Base-by-base conservation (phyloP, 1,140 invertebrate species). In the Megalonaias nervosa region DNA sequence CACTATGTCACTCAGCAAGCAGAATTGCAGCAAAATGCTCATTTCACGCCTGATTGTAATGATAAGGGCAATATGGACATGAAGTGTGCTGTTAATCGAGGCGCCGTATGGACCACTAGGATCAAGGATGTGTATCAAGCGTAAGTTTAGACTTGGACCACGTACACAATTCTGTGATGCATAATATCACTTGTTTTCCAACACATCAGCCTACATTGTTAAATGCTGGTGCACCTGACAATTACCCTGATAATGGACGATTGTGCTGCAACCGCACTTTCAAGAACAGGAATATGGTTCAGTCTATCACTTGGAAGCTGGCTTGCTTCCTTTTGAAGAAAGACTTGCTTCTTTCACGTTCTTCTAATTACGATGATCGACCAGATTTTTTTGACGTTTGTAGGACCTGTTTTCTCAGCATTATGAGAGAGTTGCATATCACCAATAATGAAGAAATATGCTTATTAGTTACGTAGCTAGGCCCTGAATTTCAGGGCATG, bases 391-490 rank as follows among this genome's bases (percentile, higher is more conserved):
- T 14, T 56, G 11, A 64, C 15, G 2, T 55, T 12, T 74, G 74
- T 78, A 81, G 81, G 62, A 21, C 38, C 15, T 74, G 64, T 72
- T 79, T 83, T 23, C 31, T 38, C 2, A 69, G 26, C 48, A 73
- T 81, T 26, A 70, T 65, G 9, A 61, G 19, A 64, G 80, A 81
- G 23, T 55, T 81, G 11, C 23, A 71, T 23, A 64, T 72, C 2
- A 64, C 75, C 13, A 6, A 16, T 56, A 48, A 21, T 58, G 78
- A 82, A 68, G 71, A 82, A 66, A 6, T 82, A 19, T 78, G 81
- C 38, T 13, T 76, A 64, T 48, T 68, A 15, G 59, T 79, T 16
- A 79, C 75, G 23, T 80, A 64, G 62, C 59, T 81, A 13, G 80
- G 80, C 6, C 15, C 66, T 2, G 62, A 78, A 16, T 82, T 14